Base-by-base conservation (phyloP, 1,140 invertebrate species). In the Arctopsyche grandis region DNA sequence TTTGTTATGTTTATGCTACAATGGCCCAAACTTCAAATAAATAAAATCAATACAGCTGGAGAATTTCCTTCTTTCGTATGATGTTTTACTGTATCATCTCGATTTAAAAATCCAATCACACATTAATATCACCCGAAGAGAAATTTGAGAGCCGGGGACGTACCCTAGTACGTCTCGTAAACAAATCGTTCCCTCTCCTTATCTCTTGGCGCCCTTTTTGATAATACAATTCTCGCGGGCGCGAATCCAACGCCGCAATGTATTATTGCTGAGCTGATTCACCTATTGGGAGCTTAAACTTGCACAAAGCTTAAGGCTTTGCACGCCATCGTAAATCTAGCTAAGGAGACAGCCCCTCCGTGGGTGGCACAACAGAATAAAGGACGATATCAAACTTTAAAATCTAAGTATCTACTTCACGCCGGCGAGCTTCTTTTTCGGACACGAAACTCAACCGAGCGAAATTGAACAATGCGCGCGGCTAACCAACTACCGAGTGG, bases 241-340 rank as follows among this genome's bases (percentile, higher is more conserved):
- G 29, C 43, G 48, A 60, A 74, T 48, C 71, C 43, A 52, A 38
- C 26, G 26, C 75, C 60, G 69, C 69, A 69, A 14, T 58, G 77
- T 78, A 71, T 71, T 78, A 78, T 78, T 78, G 52, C 26, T 74
- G 70, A 52, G 52, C 74, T 58, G 74, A 76, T 76, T 78, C 69
- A 71, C 69, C 69, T 78, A 78, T 78, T 71, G 77, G 48, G 48
- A 70, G 76, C 69, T 78, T 71, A 70, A 78, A 70, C 60, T 70
- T 71, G 69, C 77, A 78, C 77, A 78, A 78, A 78, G 77, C 77
- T 71, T 26, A 70, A 58, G 48, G 66, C 69, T 58, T 70, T 29
- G 69, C 77, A 78, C 77, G 77, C 69, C 77, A 78, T 71, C 77
- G 77, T 78, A 78, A 78, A 78, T 78, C 77, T 78, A 78, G 38